Base-by-base conservation (phyloP, 2,797 vertebrate species). In the Chaenodraco wilsoni region DNA sequence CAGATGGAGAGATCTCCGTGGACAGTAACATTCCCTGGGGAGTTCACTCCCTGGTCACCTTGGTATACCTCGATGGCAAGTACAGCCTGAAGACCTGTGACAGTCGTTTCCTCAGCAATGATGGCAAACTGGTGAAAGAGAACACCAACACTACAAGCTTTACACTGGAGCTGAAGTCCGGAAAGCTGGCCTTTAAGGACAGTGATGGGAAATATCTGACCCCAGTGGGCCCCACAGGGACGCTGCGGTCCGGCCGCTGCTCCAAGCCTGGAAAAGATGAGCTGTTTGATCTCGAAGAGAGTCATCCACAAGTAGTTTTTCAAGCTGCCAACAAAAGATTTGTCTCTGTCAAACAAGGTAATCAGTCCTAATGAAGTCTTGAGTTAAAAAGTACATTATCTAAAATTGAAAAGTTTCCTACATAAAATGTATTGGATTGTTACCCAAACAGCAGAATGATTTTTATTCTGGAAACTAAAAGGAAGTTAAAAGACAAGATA, bases 261-360 rank as follows among this genome's bases (percentile, higher is more conserved):
- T 95, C 96, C 45, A 97, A 96, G 85, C 96, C 97, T 0, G 95
- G 97, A 80, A 98, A 99, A 89, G 98, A 99, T 0, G 98, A 99
- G 93, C 96, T 99, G 79, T 99, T 99, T 15, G 97, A 99, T 79
- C 93, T 99, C 66, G 98, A 99, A 84, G 97, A 99, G 92, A 98
- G 98, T 79, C 96, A 97, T 73, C 98, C 98, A 1, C 98, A 99
- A 94, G 97, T 99, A 72, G 95, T 97, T 65, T 97, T 99, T 89
- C 92, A 93, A 74, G 98, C 97, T 0, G 94, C 95, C 84, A 99
- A 98, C 37, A 96, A 94, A 87, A 96, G 97, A 96, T 98, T 95
- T 2, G 95, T 99, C 86, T 99, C 98, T 0, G 96, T 97, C 89
- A 95, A 97, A 78, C 98, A 99, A 96, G 98, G 98, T 98, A 95